Evolutionary conservation across 2,797 vertebrate genomes (phyloP).

Genomic region (Tarsius wallacei): DNA sequence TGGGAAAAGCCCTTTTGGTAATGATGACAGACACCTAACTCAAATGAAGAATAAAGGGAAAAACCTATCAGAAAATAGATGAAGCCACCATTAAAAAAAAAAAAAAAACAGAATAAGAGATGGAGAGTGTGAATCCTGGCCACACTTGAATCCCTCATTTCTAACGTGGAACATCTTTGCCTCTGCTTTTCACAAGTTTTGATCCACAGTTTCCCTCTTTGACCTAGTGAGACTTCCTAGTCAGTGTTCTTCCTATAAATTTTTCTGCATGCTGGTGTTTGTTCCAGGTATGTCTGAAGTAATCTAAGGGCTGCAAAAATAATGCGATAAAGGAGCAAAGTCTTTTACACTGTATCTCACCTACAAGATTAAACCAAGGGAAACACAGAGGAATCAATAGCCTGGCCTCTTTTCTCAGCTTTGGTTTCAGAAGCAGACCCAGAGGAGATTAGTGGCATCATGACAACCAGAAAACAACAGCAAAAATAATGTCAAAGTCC

Average conservation of each 20-base stretch:
- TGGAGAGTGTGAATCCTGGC: background rate
- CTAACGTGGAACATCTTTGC: background rate
- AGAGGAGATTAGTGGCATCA: background rate
- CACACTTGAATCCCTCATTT: background rate
- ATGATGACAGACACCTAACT: background rate
- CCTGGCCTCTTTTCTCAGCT: background rate
- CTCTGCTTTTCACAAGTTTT: background rate
- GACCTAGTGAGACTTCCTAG: background rate
- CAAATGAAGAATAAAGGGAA: background rate
- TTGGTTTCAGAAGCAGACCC: background rate
- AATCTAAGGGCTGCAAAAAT: background rate
- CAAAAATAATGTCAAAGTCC: background rate
- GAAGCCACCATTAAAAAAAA: background rate
- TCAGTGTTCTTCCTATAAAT: background rate
- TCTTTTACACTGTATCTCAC: background rate
- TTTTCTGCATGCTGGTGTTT: background rate
- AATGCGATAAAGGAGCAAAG: background rate
- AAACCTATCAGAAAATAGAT: background rate
- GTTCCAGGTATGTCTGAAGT: background rate
- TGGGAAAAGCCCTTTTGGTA: background rate
- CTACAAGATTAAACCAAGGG: background rate
- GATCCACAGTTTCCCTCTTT: background rate
- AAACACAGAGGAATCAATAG: background rate
- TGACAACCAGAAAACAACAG: background rate
- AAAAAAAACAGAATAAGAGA: background rate